phyloP scores from a whole-genome alignment of 2,797 vertebrate genomes.

The Pithecia hirsuta region DNA sequence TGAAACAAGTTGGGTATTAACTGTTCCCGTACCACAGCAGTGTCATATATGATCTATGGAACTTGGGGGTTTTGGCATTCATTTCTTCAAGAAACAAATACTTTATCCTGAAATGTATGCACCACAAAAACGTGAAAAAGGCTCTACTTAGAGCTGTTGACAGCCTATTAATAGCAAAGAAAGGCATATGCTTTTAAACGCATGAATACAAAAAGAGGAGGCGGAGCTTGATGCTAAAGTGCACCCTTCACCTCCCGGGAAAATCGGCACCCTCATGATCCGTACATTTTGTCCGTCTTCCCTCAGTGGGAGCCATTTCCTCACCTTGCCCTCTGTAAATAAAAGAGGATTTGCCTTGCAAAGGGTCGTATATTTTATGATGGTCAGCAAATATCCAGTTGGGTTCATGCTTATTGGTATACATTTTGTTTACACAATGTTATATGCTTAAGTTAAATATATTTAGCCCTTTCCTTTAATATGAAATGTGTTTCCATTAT shows the following conservation, averaged over 20 bases:
- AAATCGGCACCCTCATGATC: accelerated
- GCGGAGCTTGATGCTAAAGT: accelerated
- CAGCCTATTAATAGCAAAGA: neutral
- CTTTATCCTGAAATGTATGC: neutral
- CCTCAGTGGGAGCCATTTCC: too few species aligned
- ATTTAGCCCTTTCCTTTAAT: neutral
- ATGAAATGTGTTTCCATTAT: neutral
- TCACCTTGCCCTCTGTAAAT: accelerated
- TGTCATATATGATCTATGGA: neutral
- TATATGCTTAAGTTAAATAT: too few species aligned
- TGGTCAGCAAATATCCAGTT: accelerated
- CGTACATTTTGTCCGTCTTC: accelerated
- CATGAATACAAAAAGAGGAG: neutral
- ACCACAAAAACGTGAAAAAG: neutral
- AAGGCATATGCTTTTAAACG: accelerated
- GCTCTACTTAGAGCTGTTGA: too few species aligned
- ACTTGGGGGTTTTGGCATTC: neutral
- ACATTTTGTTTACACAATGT: neutral
- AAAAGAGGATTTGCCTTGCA: neutral
- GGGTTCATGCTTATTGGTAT: accelerated
- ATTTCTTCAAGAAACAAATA: neutral
- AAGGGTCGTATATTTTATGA: accelerated
- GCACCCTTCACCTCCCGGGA: accelerated
- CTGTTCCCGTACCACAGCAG: accelerated
- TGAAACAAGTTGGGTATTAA: accelerated